Percentiles rank a stretch among this genome's conserved stretches.
phyloP scores from a whole-genome alignment of 2,888 invertebrate genomes.

The Hylaea fasciaria region DNA sequence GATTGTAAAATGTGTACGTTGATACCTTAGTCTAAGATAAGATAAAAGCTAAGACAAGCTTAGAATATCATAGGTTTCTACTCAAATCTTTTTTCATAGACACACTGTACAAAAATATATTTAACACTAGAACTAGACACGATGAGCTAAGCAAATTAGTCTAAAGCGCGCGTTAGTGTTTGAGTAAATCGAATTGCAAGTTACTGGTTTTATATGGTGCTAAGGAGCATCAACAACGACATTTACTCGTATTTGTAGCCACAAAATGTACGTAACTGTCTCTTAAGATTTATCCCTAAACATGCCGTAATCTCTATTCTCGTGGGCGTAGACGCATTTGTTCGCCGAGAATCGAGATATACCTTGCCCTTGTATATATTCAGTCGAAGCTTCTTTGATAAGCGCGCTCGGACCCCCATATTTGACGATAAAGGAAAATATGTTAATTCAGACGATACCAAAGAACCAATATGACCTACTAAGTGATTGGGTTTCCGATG shows the following conservation, averaged over 20 bases:
- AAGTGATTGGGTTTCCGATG: conserved; percentile 82
- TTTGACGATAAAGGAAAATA: conserved; percentile 82
- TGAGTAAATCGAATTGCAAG: conserved; percentile 1
- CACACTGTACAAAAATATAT: too few species aligned
- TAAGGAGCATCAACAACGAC: conserved; percentile 60
- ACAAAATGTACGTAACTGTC: conserved; percentile 77
- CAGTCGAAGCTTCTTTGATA: conserved; percentile 77
- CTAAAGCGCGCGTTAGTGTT: background rate
- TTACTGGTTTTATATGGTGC: conserved; percentile 14
- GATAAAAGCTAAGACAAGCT: too few species aligned
- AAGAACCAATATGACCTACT: conserved; percentile 80
- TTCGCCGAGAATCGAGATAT: conserved; percentile 61
- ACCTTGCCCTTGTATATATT: conserved; percentile 74
- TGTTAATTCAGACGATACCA: conserved; percentile 78
- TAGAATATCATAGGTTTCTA: too few species aligned
- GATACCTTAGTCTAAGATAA: too few species aligned
- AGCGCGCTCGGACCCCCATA: conserved; percentile 73
- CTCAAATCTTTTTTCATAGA: too few species aligned
- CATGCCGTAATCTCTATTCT: conserved; percentile 77
- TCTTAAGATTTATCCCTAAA: conserved; percentile 78
- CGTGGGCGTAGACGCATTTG: conserved; percentile 80
- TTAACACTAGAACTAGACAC: too few species aligned
- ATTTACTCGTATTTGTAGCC: conserved; percentile 79
- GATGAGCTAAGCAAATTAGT: too few species aligned
- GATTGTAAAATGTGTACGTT: too few species aligned